Evolutionary conservation across 35 echinoderm and acorn worm species (phyloP), one percentile per base, ranked within the genome.

Genomic region (Ophiothrix spiculata): DNA sequence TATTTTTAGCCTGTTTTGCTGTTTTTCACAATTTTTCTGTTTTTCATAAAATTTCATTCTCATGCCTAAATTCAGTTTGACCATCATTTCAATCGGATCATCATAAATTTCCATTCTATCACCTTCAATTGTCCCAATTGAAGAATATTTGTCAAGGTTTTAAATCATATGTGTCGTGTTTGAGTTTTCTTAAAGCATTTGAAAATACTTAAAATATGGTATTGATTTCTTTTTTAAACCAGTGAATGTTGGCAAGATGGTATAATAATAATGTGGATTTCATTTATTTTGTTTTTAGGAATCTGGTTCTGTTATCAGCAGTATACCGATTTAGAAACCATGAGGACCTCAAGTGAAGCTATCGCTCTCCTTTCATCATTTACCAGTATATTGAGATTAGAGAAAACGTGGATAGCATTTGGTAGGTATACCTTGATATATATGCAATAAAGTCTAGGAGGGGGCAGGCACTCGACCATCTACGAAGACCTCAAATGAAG

Each of bases 391-490:
- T 54, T 93, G 14, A 75, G 90, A 56, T 77, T 97, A 40, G 84
- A 91, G 83, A 85, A 84, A 64, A 97, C 94, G 32, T 97, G 94
- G 94, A 76, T 97, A 0, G 82, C 78, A 33, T 93, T 97, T 56
- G 90, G 94, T 97, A 79, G 88, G 83, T 42, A 19, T 46, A 29
- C 4, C 10, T 14, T 19, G 33, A 37, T 81, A 84, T 75, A 78
- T 86, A 39, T 79, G 19, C 31, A 46, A 16, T 19, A 14, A 83
- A 8, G 28, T 49, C 14, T 25, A 28, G 13, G 21, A n/a, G n/a
- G n/a, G n/a, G n/a, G n/a, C n/a, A n/a, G n/a, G n/a, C n/a, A n/a
- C n/a, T n/a, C n/a, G n/a, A n/a, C n/a, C n/a, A n/a, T n/a, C n/a
- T n/a, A n/a, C n/a, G n/a, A n/a, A n/a, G n/a, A n/a, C n/a, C n/a